A percentile compares a stretch with the other conserved stretches of the same genome.
Conservation (phyloP, 2,888 invertebrate species). For the Melinaea marsaeus region DNA sequence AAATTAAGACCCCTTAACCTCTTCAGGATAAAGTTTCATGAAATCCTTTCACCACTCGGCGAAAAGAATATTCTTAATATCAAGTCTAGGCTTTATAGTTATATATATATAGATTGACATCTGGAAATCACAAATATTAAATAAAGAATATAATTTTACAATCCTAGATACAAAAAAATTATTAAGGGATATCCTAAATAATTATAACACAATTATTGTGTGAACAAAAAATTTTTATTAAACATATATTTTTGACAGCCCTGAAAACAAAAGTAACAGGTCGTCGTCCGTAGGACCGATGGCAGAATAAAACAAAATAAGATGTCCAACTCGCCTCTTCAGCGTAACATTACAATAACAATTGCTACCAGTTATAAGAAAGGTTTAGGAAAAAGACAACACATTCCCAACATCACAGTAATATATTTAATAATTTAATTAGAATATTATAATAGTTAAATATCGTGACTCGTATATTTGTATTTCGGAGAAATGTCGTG, state of each 20-base stretch:
- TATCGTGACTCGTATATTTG: slow-evolving; percentile 27
- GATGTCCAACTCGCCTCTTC: slow-evolving; percentile 59
- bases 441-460: slow-evolving; percentile 19
- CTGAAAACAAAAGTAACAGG: slow-evolving; percentile 48
- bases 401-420: slow-evolving; percentile 16
- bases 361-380: slow-evolving; percentile 35
- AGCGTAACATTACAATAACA: slow-evolving; percentile 72
- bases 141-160: no score
- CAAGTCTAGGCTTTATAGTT: no score
- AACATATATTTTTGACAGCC: slow-evolving; percentile 40
- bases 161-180: no score
- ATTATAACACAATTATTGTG: slow-evolving; percentile 1
- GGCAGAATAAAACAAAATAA: slow-evolving; percentile 73
- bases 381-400: slow-evolving; percentile 39
- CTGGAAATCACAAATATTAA: no score
- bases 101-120: no score
- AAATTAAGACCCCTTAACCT: no score
- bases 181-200: no score
- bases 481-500: slow-evolving; percentile 42
- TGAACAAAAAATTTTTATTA: slow-evolving; percentile 5
- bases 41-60: no score
- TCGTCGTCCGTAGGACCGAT: slow-evolving; percentile 62
- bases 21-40: no score
- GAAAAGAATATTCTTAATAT: no score
- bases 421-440: slow-evolving; percentile 59